Conservation (phyloP, 2,113 vertebrate genomes). For the Enhydra lutris region DNA sequence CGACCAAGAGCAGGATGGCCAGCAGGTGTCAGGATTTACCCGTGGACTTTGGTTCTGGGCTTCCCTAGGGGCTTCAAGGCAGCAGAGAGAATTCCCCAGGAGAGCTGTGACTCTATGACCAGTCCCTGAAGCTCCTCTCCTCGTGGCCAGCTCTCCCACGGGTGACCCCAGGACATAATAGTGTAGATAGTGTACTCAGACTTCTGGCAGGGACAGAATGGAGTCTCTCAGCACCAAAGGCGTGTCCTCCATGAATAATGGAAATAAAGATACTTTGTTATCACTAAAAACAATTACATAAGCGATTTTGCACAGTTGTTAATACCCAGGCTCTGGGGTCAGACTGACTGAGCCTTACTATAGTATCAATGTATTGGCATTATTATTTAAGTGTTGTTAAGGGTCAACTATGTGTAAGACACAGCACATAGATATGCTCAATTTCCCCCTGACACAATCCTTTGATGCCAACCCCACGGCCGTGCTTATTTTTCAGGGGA, state of each 20-base stretch:
- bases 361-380: rapidly evolving
- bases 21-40: not conserved
- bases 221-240: not conserved
- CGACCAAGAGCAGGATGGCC: not conserved
- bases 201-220: not conserved
- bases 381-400: not conserved
- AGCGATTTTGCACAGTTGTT: not conserved
- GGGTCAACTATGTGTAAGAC: not conserved
- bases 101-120: not conserved
- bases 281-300: too few relatives aligned
- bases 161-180: not conserved
- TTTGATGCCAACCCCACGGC: not conserved
- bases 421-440: rapidly evolving
- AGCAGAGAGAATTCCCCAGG: not conserved
- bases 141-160: not conserved
- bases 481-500: not conserved
- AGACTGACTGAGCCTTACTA: not conserved
- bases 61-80: not conserved
- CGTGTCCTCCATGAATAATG: rapidly evolving
- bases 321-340: not conserved
- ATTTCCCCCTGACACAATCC: not conserved
- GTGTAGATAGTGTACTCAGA: not conserved
- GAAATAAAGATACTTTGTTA: not conserved
- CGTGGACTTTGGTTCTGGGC: rapidly evolving
- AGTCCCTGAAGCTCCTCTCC: too few relatives aligned